Evolutionary conservation across 2,113 vertebrate genomes (phyloP), one percentile per base, ranked within the genome.

Genomic region (Penelope pileata): DNA sequence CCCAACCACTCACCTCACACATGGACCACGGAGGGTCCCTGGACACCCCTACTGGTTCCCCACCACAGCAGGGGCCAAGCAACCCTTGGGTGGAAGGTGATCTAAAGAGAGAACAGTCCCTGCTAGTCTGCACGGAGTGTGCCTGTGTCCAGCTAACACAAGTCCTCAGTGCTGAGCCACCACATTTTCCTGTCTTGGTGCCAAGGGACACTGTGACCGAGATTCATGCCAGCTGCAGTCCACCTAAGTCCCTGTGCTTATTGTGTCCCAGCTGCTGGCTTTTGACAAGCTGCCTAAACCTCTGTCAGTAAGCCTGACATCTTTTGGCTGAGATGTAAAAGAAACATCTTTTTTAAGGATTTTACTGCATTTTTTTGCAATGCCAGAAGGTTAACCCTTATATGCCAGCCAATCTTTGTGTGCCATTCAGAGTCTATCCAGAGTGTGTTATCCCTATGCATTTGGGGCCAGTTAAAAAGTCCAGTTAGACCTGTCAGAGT

Each of bases 201-300:
- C 85, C 93, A 95, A 77, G 83, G 79, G 91, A 83, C 75, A 6
- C 87, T 43, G 0, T 76, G 93, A 86, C 75, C 2, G 12, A 88
- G 59, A 92, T 94, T 27, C 56, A 0, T 18, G 60, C 75, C 87
- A 85, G 87, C 68, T 67, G 9, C 24, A 7, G 50, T 80, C 82
- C 86, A 74, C 79, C 54, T 40, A 42, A 88, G 73, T 67, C 88
- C 80, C 92, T 74, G 42, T 54, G 76, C 68, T 94, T 80, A 63
- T 42, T 86, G 76, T 81, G 83, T 34, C 86, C 88, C 29, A n/a
- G 19, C 67, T 67, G 34, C 45, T 81, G 75, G 79, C 63, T 95
- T 93, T 67, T 90, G 83, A 86, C 83, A 83, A 43, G 77, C 88
- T 74, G 79, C 70, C 72, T 58, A 83, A 79, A 91, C 50, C 79